Evolutionary conservation across 1,140 invertebrate species (phyloP).

Genomic region (Cotesia chilonis): DNA sequence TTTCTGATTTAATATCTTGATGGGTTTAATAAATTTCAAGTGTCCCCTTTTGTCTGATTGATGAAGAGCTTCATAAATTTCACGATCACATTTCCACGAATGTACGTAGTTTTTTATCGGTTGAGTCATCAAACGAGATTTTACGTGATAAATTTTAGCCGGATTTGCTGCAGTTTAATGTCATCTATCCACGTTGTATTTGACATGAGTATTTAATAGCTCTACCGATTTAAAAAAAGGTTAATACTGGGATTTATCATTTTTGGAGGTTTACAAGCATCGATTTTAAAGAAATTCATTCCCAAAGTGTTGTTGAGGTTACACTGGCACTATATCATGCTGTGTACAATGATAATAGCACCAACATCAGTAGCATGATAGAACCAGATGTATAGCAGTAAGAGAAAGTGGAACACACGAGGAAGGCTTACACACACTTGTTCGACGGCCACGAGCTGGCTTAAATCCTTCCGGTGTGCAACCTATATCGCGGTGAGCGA

Average conservation of each 20-base stretch:
- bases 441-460: slow-evolving; percentile 29
- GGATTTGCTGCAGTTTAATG: slow-evolving; percentile 21
- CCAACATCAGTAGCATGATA: neutral
- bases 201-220: slow-evolving; percentile 23
- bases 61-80: slow-evolving; percentile 18
- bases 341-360: neutral
- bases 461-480: slow-evolving; percentile 42
- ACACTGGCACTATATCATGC: neutral
- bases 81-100: slow-evolving; percentile 12
- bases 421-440: neutral
- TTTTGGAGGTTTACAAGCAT: neutral
- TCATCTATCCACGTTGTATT: slow-evolving; percentile 25
- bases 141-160: slow-evolving; percentile 15
- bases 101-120: slow-evolving; percentile 6
- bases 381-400: too few species aligned
- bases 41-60: slow-evolving; percentile 14
- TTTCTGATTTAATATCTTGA: slow-evolving; percentile 6
- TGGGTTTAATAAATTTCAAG: slow-evolving; percentile 4
- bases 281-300: neutral
- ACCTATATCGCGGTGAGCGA: slow-evolving; percentile 39
- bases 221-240: slow-evolving; percentile 1
- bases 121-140: slow-evolving; percentile 21
- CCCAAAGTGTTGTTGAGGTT: neutral
- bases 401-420: slow-evolving; percentile 18
- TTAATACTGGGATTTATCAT: slow-evolving; percentile 29